These are phyloP conservation scores for Rhinophrynus dorsalis DNA, from an alignment of 2,797 vertebrate species.

Conservation along the genomic window DNA sequence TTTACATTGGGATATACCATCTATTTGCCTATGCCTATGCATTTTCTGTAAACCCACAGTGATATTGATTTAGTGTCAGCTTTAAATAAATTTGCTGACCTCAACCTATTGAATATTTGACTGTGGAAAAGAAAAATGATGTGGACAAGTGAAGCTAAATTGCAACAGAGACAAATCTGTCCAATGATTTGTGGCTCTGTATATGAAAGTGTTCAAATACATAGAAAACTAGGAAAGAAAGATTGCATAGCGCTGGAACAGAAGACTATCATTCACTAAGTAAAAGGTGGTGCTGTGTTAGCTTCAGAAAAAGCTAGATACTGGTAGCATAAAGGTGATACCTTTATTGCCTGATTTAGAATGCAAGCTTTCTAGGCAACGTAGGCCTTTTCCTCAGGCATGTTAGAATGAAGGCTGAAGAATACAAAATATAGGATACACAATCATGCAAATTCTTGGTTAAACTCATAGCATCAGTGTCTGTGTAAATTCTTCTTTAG, in stretches of 20 bases:
- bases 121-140: constrained; percentile 14
- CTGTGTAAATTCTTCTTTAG: no score
- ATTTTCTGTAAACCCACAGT: not conserved
- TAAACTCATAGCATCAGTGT: no score
- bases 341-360: no score
- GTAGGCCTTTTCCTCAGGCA: no score
- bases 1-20: not conserved
- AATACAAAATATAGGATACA: no score
- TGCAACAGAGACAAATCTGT: constrained; percentile 1
- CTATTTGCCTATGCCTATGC: constrained; percentile 5
- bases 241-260: not conserved
- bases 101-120: constrained; percentile 33
- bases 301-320: no score
- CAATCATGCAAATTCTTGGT: no score
- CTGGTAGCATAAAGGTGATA: no score
- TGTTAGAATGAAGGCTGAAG: no score
- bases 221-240: not conserved
- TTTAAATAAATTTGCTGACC: constrained; percentile 24
- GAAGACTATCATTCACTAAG: constrained; percentile 2
- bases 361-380: no score
- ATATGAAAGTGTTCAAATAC: not conserved
- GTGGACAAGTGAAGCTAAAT: not conserved
- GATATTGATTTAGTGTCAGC: constrained; percentile 41
- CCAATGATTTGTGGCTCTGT: not conserved
- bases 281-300: no score